These are phyloP conservation scores for Melanchra persicariae DNA, from an alignment of 2,888 invertebrate species.

Conservation along the genomic window DNA sequence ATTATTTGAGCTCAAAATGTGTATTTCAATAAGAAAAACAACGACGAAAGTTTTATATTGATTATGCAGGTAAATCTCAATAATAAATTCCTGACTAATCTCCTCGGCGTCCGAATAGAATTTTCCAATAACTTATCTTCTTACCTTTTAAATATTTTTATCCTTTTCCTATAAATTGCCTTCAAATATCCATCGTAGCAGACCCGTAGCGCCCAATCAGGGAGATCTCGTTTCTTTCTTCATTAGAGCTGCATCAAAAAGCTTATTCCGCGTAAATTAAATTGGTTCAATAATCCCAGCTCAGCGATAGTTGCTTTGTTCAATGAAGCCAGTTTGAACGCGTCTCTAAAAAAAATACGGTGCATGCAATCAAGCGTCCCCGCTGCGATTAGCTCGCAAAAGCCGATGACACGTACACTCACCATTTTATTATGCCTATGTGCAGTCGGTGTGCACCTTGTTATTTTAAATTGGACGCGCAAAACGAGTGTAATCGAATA, in stretches of 20 bases:
- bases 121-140: slow-evolving; percentile 38
- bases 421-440: slow-evolving; percentile 80
- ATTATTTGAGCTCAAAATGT: background rate
- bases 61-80: background rate
- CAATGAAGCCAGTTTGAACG: slow-evolving; percentile 82
- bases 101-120: slow-evolving; percentile 5
- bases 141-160: slow-evolving; percentile 49
- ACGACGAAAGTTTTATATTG: background rate
- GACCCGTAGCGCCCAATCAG: slow-evolving; percentile 69
- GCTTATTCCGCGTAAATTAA: slow-evolving; percentile 83
- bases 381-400: slow-evolving; percentile 83
- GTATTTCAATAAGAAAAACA: background rate
- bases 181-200: slow-evolving; percentile 54
- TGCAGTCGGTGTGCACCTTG: slow-evolving; percentile 77
- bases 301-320: slow-evolving; percentile 84
- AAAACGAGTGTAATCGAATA: slow-evolving; percentile 72
- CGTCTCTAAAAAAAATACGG: slow-evolving; percentile 73
- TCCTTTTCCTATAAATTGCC: slow-evolving; percentile 36
- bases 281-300: slow-evolving; percentile 85
- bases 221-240: slow-evolving; percentile 70
- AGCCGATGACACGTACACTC: slow-evolving; percentile 83
- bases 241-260: slow-evolving; percentile 79
- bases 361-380: slow-evolving; percentile 85
- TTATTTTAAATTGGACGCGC: slow-evolving; percentile 85
- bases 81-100: slow-evolving; percentile 15